Base-by-base conservation (phyloP, 2,113 vertebrate genomes). In the Rhinolophus ferrumequinum region DNA sequence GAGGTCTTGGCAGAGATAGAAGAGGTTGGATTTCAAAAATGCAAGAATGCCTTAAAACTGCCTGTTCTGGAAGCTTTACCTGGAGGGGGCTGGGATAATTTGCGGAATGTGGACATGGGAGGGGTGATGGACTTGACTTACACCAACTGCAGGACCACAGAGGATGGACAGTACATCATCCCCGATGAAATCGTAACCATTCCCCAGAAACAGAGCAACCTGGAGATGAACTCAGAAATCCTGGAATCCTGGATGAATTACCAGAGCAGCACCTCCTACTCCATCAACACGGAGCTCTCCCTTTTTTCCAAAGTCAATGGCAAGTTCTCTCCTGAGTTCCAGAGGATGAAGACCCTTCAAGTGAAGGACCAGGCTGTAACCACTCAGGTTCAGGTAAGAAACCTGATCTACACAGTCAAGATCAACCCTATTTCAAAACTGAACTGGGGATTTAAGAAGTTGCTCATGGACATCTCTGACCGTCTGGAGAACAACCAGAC, bases 51-150 rank as follows among this genome's bases (percentile, higher is more conserved):
- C 86, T 56, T 97, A 82, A 98, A 98, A 8, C 76, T 98, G 35
- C 97, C 99, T 1, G 98, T 98, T 0, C 97, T 99, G 94, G 99
- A 99, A 96, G 99, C 99, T 77, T 98, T 99, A 56, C 99, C 99
- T 0, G 99, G 99, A 0, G 99, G 99, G 0, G 99, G 99, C 52
- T 99, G 99, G 99, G 99, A 99, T 95, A 99, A 99, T 69, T 99
- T 99, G 56, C 98, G 99, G 2, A 99, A 99, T 92, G 5, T 99
- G 91, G 99, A 99, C 83, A 98, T 99, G 99, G 99, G 99, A 5
- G 98, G 98, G 84, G 99, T 99, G 83, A 98, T 99, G 98, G 98
- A 98, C 81, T 80, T 99, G 90, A 98, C 97, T 88, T 99, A 99
- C 96, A 98, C 90, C 0, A 98, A 98, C 92, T 99, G 99, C 93